Base-by-base conservation (phyloP, 2,888 invertebrate species). In the Ferrisia virgata region DNA sequence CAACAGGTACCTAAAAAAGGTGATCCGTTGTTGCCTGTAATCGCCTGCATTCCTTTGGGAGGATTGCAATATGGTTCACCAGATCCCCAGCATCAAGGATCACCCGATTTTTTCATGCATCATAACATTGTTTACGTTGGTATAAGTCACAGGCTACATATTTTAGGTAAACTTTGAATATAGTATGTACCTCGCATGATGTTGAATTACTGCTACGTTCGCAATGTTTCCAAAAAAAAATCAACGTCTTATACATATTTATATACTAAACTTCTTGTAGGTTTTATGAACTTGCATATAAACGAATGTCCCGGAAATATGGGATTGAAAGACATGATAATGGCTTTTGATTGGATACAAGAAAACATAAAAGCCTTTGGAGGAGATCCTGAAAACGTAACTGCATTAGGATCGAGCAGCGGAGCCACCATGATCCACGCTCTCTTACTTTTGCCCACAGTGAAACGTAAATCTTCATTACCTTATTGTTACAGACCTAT, bases 101-200 rank as follows among this genome's bases (percentile, higher is more conserved):
- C 81, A 28, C 83, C 83, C 2, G 83, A 72, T 53, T 76, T 13
- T 33, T 18, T 83, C n/a, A 83, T 83, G 69, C 31, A 83, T 76
- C 40, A 76, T 15, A 76, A 83, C 18, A 40, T 83, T 6, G 58
- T 83, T 11, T 83, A 76, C 43, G 83, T 83, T 28, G 18, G 39
- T 5, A 47, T 72, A 13, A 31, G 69, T 28, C 64, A 83, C 43
- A 25, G 83, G 13, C 28, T 83, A n/a, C 76, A 76, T 31, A 36
- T 76, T n/a, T 83, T 83, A 36, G 83, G 83, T 83, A 76, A 83
- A 3, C 2, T 22, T 64, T 11, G 4, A 47, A 47, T 18, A 47
- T 47, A 5, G n/a, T n/a, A n/a, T n/a, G n/a, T n/a, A n/a, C n/a
- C 58, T 64, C 3, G 13, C 43, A 5, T 43, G 39, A 15, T 43